Evolutionary conservation across 2,888 invertebrate species (phyloP), one percentile per base, ranked within the genome.

Genomic region (Choristoneura rosaceana): DNA sequence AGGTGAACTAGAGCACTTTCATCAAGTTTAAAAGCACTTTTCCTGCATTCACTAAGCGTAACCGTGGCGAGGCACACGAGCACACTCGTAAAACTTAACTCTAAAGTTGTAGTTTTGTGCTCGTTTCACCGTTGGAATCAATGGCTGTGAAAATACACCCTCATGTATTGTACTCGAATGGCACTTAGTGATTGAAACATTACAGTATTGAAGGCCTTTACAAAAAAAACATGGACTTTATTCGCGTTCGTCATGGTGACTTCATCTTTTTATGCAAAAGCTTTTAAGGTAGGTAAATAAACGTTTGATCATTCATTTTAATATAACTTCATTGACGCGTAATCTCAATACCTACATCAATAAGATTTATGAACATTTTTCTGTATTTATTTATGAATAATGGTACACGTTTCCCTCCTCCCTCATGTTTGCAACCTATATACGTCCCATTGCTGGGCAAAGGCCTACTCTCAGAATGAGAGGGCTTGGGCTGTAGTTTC

Each of bases 11-110:
- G 62, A 74, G 74, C 76, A 64, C 10, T 78, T 76, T 69, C 71
- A 75, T 77, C 71, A 73, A 50, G 70, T 74, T 76, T 76, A 78
- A 79, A 76, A 79, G 76, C 75, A 74, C 70, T 75, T 74, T 79
- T 74, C 75, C 70, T 74, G 71, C 71, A 74, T 71, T 73, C 74
- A 74, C 62, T 70, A 58, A 64, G 73, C 75, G 73, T 75, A 73
- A 75, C 76, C 52, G 47, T n/a, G 25, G 55, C 8, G 10, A 25
- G 12, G 12, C 74, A 71, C 74, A 71, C 74, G 74, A 74, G 73
- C 71, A 71, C 45, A 73, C 41, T 41, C 50, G 68, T 71, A 68
- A 73, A 55, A 73, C 69, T 64, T 64, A 69, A 64, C 59, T 58
- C 64, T 68, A 52, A 15, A 52, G n/a, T n/a, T 38, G 62, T 58